phyloP scores from a whole-genome alignment of 2,888 invertebrate species.

The Lasius platythorax region DNA sequence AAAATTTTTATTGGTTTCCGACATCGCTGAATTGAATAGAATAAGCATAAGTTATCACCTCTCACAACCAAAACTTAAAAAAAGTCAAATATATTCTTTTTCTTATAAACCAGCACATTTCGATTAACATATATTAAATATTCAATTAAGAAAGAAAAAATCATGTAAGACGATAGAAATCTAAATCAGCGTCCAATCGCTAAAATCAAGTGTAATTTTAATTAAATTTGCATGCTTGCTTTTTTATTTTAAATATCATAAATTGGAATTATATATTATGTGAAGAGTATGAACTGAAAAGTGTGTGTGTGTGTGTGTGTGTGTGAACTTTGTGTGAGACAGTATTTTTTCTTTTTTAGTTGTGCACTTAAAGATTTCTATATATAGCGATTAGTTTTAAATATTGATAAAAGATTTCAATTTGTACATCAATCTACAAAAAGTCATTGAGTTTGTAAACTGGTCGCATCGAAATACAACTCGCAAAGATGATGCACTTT shows the following conservation, averaged over 20 bases:
- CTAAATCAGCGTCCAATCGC: background rate
- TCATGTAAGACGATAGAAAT: background rate
- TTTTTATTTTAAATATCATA: background rate
- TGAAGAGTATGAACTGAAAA: background rate
- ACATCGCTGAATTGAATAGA: background rate
- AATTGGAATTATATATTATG: background rate
- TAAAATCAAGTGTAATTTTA: background rate
- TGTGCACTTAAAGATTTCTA: background rate
- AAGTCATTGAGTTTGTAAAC: constrained; percentile 6
- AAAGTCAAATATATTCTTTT: background rate
- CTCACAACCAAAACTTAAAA: background rate
- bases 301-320: no score
- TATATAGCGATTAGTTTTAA: background rate
- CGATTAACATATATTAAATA: background rate
- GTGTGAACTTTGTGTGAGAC: background rate
- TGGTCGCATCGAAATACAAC: background rate
- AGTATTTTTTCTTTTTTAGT: background rate
- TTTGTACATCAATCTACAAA: background rate
- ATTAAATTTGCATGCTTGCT: background rate
- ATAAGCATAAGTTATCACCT: background rate
- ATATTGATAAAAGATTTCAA: background rate
- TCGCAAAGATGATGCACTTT: background rate
- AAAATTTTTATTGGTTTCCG: background rate
- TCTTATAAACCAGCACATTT: background rate
- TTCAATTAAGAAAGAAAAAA: background rate